These are phyloP conservation scores for Campopleginae sp. DNA, from an alignment of 2,888 invertebrate species.

Conservation along the genomic window DNA sequence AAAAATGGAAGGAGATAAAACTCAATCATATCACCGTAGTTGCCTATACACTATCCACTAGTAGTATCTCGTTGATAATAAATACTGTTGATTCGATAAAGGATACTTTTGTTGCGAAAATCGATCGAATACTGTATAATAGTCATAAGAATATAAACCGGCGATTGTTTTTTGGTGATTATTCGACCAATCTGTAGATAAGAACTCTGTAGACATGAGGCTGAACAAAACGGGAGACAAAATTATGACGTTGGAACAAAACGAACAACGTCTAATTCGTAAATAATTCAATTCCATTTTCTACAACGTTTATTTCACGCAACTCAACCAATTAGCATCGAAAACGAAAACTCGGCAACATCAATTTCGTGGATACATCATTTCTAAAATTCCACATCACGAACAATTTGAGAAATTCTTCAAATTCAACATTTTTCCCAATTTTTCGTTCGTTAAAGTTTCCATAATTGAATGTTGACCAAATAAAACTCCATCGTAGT, in stretches of 20 bases:
- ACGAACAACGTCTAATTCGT: not conserved
- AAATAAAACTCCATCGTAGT: too few species aligned
- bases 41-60: conserved; percentile 77
- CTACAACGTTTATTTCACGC: not conserved
- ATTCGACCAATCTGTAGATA: conserved; percentile 49
- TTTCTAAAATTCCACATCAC: not conserved
- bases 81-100: conserved; percentile 68
- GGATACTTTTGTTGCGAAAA: conserved; percentile 51
- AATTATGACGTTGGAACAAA: not conserved
- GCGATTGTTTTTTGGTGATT: conserved; percentile 35
- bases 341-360: not conserved
- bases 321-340: not conserved
- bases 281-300: not conserved
- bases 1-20: conserved; percentile 69
- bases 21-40: conserved; percentile 81
- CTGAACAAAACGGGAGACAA: not conserved
- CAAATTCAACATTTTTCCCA: not conserved
- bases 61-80: conserved; percentile 74
- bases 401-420: not conserved
- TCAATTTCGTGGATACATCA: not conserved
- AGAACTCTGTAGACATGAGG: conserved; percentile 50
- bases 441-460: not conserved
- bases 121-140: conserved; percentile 54
- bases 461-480: not conserved
- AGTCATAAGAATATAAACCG: conserved; percentile 49